These are phyloP conservation scores for Papilio helenus DNA, from an alignment of 1,140 invertebrate species.

Conservation along the genomic window DNA sequence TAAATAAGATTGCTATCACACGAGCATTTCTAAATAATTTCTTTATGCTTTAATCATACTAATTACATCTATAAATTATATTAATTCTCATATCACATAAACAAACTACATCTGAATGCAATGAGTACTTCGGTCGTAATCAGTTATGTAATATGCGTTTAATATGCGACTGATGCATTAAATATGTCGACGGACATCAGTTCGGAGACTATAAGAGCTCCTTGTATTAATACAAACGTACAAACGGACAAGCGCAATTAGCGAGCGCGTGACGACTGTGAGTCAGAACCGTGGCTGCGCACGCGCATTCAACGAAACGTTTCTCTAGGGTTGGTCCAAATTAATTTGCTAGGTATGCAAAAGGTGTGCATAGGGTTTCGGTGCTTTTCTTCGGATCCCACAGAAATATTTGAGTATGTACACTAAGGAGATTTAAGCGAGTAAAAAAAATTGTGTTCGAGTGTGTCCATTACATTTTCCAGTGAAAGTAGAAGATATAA, in stretches of 20 bases:
- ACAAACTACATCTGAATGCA: background rate
- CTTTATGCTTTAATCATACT: background rate
- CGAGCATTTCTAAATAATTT: background rate
- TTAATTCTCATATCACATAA: background rate
- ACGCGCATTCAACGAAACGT: background rate
- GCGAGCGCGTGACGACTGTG: slow-evolving; percentile 14
- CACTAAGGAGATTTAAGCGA: no score
- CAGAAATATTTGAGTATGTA: no score
- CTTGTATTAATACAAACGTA: slow-evolving; percentile 9
- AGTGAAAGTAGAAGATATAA: no score
- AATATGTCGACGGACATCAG: background rate
- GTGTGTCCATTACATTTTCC: no score
- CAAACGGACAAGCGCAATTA: slow-evolving; percentile 20
- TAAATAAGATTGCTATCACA: background rate
- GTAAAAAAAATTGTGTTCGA: no score
- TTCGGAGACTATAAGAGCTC: background rate
- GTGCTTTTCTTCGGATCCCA: no score
- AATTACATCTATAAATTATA: background rate
- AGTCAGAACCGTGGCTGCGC: background rate
- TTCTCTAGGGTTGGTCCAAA: background rate
- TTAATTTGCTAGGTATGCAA: background rate
- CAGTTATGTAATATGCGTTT: slow-evolving; percentile 6
- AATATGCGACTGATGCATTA: background rate
- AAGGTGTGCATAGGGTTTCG: no score
- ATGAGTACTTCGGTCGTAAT: background rate